These are phyloP conservation scores for Abrostola tripartita DNA, from an alignment of 2,888 invertebrate genomes.

Conservation along the genomic window DNA sequence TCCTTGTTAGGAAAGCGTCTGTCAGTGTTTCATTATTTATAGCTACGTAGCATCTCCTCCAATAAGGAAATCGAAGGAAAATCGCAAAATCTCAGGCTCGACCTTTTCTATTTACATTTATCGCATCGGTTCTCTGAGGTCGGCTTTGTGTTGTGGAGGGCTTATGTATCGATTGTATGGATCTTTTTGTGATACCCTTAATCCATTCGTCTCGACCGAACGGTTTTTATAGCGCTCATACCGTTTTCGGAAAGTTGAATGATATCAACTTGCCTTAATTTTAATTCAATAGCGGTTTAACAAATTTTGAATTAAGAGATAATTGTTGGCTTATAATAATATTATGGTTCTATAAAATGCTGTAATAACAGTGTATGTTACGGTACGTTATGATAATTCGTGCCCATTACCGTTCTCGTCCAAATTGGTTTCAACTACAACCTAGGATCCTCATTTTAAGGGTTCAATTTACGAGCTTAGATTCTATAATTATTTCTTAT, in stretches of 20 bases:
- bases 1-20: constrained; percentile 61
- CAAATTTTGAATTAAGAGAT: too few relatives aligned
- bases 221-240: constrained; percentile 33
- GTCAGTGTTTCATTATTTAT: constrained; percentile 45
- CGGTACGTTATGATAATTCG: not conserved
- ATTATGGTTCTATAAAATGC: too few relatives aligned
- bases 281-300: too few relatives aligned
- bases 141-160: constrained; percentile 20
- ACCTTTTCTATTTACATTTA: constrained; percentile 47
- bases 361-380: not conserved
- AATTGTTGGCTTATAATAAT: too few relatives aligned
- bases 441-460: constrained; percentile 1
- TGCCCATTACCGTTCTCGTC: not conserved
- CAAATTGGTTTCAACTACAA: constrained; percentile 12
- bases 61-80: constrained; percentile 49
- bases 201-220: constrained; percentile 31
- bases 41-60: constrained; percentile 14
- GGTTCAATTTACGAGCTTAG: constrained; percentile 1
- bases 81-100: constrained; percentile 33
- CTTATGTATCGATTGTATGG: constrained; percentile 40
- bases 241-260: constrained; percentile 29
- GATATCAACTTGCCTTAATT: constrained; percentile 37
- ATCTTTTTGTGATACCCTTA: constrained; percentile 36
- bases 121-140: constrained; percentile 33
- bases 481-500: not conserved